These are phyloP conservation scores for Serinus canaria DNA, from an alignment of 2,113 vertebrate genomes.

Conservation along the genomic window DNA sequence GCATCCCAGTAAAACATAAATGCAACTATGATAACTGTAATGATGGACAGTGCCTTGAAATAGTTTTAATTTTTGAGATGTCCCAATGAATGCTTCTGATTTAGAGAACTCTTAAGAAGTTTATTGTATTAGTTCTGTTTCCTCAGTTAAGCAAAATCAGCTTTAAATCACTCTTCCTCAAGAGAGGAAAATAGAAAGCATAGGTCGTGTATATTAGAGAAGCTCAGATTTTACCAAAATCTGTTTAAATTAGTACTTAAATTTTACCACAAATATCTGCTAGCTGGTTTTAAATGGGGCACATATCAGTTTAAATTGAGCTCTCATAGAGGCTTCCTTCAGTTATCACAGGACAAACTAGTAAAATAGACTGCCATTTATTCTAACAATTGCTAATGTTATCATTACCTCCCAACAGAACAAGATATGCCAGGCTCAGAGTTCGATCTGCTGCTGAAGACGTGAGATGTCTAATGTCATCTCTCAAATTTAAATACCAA, in stretches of 20 bases:
- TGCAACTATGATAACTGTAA: background rate
- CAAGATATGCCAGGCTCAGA: background rate
- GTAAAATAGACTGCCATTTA: background rate
- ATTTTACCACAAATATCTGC: background rate
- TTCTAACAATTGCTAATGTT: background rate
- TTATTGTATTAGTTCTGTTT: conserved; percentile 12
- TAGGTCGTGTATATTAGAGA: background rate
- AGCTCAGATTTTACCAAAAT: background rate
- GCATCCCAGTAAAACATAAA: background rate
- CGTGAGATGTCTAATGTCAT: background rate
- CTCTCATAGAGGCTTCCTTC: background rate
- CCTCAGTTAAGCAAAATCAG: conserved; percentile 4
- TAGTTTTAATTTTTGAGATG: background rate
- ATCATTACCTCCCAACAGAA: background rate
- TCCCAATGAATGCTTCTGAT: background rate
- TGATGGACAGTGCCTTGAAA: background rate
- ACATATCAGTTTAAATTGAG: background rate
- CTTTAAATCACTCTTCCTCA: background rate
- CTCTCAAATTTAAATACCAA: conserved; percentile 12
- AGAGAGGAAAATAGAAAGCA: background rate
- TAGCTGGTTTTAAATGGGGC: background rate
- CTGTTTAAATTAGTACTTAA: background rate
- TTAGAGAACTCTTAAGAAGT: conserved; percentile 1
- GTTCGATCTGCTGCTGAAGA: background rate
- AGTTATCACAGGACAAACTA: background rate